Base-by-base conservation (phyloP, 2,888 invertebrate species). In the Dasysyrphus tricinctus region DNA sequence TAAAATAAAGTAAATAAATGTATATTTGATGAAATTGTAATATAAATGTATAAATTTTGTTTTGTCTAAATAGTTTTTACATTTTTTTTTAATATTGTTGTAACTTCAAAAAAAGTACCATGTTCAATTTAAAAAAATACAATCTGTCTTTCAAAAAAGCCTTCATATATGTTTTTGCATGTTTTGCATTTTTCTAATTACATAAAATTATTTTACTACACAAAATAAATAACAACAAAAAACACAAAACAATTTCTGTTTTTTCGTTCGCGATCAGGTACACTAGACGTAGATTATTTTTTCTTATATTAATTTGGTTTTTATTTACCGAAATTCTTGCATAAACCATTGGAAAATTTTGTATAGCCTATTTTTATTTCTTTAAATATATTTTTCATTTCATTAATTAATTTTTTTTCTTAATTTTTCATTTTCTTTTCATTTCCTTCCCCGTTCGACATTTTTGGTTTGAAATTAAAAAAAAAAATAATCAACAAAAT, bases 331-430 rank as follows among this genome's bases (percentile, higher is more conserved):
- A 88, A 89, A 89, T 90, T 90, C 90, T 92, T 92, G 92, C 92
- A 92, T 92, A 92, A 92, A 92, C 92, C 92, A 92, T 92, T 92
- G 92, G 91, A 88, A 42, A 80, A 74, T 72, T 80, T 65, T 81
- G 61, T 57, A 56, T 37, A 14, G 2, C 24, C 1, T 76, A 56
- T 72, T 57, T 76, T 54, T 51, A 70, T 54, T 54, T n/a, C n/a
- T 24, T 19, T 24, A 24, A 11, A 81, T 14, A 42, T 4, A 19
- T 49, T 67, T 77, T 61, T 88, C 37, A 56, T 75, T 61, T 59
- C 57, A 88, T 75, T 80, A 29, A 67, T 77, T 81, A 56, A 51
- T 47, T 75, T 47, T 59, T 4, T 24, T 14, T 54, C 29, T 12
- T 59, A 34, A 57, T 74, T 82, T 74, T 82, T 12, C 57, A 74